A percentile compares a stretch with the other conserved stretches of the same genome.
Conservation (phyloP, 1,140 invertebrate genomes). For the Pygmarrhopalites habei region DNA sequence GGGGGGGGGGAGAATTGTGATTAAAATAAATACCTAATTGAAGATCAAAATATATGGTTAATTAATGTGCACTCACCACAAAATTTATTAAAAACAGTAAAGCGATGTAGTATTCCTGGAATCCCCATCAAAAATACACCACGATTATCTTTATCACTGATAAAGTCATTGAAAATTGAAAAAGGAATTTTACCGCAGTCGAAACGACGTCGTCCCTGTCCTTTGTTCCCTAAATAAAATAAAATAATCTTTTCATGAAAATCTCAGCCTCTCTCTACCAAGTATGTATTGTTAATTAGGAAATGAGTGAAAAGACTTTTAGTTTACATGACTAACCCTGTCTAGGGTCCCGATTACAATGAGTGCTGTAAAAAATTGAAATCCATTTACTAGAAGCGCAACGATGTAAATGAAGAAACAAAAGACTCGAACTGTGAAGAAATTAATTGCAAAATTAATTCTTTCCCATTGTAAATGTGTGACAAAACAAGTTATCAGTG, state of each 20-base stretch:
- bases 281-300: background rate
- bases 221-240: background rate
- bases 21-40: too few species aligned
- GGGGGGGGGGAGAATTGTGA: too few species aligned
- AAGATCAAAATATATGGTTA: too few species aligned
- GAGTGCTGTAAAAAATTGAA: slow-evolving; percentile 7
- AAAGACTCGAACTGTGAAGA: background rate
- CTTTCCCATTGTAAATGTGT: too few species aligned
- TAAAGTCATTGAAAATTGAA: too few species aligned
- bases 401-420: slow-evolving; percentile 13
- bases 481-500: too few species aligned
- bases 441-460: background rate
- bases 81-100: too few species aligned
- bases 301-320: background rate
- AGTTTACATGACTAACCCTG: background rate
- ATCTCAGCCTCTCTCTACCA: background rate
- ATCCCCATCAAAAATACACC: too few species aligned
- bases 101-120: too few species aligned
- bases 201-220: slow-evolving; percentile 2
- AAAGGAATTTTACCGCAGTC: background rate
- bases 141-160: too few species aligned
- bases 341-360: background rate
- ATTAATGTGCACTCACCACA: too few species aligned
- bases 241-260: background rate
- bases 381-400: slow-evolving; percentile 7